Evolutionary conservation across 2,797 vertebrate species (phyloP).

Genomic region (Crax fasciolata): DNA sequence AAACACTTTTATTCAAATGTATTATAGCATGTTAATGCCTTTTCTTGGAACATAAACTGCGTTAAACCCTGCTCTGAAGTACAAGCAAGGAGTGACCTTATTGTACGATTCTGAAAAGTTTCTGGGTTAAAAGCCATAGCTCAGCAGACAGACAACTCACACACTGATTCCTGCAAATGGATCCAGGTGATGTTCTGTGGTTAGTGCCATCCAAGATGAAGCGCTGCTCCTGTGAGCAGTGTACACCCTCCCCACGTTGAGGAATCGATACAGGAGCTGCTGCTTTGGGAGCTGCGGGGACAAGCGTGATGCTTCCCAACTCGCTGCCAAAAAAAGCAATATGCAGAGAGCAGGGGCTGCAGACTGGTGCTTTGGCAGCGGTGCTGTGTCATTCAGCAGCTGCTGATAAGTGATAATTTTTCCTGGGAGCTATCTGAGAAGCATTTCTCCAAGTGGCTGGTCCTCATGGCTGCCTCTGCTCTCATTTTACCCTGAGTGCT

Average conservation of each 20-base stretch:
- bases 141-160: neutral
- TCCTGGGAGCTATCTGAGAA: neutral
- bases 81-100: neutral
- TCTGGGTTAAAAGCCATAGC: neutral
- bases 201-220: neutral
- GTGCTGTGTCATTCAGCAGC: neutral
- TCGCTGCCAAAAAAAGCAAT: neutral
- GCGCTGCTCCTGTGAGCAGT: fast-evolving
- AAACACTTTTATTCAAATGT: conserved; percentile 2
- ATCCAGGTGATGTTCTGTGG: neutral
- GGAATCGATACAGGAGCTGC: neutral
- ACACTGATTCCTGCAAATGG: neutral
- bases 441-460: conserved; percentile 3
- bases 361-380: conserved; percentile 14
- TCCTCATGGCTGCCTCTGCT: neutral
- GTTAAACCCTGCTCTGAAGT: neutral
- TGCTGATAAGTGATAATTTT: neutral
- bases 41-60: neutral
- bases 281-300: neutral
- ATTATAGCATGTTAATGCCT: neutral
- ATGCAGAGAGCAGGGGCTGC: conserved; percentile 17
- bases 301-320: fast-evolving
- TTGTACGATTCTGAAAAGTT: fast-evolving
- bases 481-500: neutral
- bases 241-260: fast-evolving